Evolutionary conservation across 2,888 invertebrate genomes (phyloP), one percentile per base, ranked within the genome.

Genomic region (Cryptus viduatorius): DNA sequence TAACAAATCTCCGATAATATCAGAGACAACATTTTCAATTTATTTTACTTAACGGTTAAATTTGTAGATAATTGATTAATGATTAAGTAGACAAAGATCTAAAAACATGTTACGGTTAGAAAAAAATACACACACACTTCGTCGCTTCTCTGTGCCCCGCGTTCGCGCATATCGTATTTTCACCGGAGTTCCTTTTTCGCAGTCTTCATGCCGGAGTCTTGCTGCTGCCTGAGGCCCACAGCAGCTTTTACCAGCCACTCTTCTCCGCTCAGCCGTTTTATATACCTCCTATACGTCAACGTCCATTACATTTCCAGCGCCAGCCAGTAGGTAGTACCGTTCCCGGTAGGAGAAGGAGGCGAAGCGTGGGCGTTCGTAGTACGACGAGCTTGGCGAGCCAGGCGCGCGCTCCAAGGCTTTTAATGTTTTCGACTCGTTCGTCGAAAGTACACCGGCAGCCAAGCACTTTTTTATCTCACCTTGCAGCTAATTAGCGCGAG

Each of bases 401-500:
- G 69, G 37, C 37, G 37, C 24, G 37, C 24, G 37, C 65, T 50
- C 50, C 50, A 8, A 64, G 48, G 65, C 87, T 89, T 92, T 92
- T 90, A 91, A 90, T 90, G 90, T 92, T 91, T 91, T 91, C 89
- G 88, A 90, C 89, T 86, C 87, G 86, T 89, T 71, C 42, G 29
- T 68, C 53, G 42, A 19, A 37, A 29, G 16, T 42, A 37, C 68
- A 68, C 12, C 50, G 46, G n/a, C 68, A 50, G 50, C 68, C 67
- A 44, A 69, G 87, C 86, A 90, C 90, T 90, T 90, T 48, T 91
- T 90, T 91, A 91, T 90, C 89, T 90, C 90, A 91, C 91, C 91
- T 91, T 89, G 90, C 90, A 88, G 90, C 91, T 92, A 92, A 92
- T 92, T 92, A 92, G 90, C 90, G 87, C 37, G 50, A 90, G 88